phyloP scores from a whole-genome alignment of 2,113 vertebrate species.

The Mastomys coucha region DNA sequence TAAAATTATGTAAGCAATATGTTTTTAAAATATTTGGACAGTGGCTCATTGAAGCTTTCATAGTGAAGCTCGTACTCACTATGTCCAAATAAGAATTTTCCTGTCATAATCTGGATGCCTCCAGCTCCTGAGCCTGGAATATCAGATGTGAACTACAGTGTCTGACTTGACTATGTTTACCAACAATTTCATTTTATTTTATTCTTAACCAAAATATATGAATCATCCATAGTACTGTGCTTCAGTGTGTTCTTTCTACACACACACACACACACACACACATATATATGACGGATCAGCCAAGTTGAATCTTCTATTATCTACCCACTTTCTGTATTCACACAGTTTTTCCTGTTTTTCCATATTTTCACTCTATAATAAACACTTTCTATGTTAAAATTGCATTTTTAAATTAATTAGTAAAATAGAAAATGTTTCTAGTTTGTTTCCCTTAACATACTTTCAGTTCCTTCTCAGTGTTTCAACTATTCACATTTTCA shows the following conservation, averaged over 20 bases:
- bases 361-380: not conserved
- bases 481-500: not conserved
- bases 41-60: not conserved
- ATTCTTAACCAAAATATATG: not conserved
- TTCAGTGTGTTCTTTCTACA: not conserved
- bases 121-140: not conserved
- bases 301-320: not conserved
- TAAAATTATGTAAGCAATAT: not conserved
- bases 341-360: not conserved
- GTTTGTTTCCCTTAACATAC: not conserved
- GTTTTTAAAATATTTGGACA: not conserved
- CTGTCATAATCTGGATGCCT: not conserved
- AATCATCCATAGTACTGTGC: too few species aligned
- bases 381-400: not conserved
- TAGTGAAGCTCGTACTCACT: not conserved
- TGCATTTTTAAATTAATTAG: not conserved
- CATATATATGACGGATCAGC: too few species aligned
- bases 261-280: too few species aligned
- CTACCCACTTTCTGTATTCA: not conserved
- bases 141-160: not conserved
- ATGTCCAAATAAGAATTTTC: not conserved
- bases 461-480: not conserved
- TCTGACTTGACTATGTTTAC: not conserved
- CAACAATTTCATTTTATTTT: not conserved
- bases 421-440: not conserved